Conservation (phyloP, 2,888 invertebrate species). For the Cerastis leucographa region DNA sequence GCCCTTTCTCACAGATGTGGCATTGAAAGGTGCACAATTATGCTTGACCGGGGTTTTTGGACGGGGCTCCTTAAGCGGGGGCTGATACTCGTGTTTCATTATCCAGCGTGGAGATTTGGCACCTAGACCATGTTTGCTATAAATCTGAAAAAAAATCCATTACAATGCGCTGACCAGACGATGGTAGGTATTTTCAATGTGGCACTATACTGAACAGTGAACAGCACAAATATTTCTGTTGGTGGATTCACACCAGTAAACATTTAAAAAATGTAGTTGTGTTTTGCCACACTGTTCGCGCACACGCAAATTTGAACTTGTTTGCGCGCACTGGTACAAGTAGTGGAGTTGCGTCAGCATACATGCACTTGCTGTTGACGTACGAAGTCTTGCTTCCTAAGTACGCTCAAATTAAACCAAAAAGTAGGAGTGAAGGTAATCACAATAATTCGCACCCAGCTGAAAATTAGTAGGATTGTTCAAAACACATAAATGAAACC, state of each 20-base stretch:
- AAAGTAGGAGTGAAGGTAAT: too few relatives aligned
- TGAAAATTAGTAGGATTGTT: too few relatives aligned
- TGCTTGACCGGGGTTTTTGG: constrained; percentile 68
- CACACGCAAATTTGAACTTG: background rate
- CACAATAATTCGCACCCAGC: too few relatives aligned
- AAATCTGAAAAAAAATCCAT: constrained; percentile 72
- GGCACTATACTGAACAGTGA: background rate
- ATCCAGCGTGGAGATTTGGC: constrained; percentile 82
- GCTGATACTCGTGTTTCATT: constrained; percentile 84
- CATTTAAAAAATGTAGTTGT: background rate
- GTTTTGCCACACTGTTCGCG: background rate
- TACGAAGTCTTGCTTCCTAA: background rate
- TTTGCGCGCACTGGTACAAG: background rate
- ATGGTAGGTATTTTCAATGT: background rate
- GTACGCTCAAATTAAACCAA: too few relatives aligned
- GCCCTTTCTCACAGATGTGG: constrained; percentile 81
- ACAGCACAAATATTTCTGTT: background rate
- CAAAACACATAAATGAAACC: too few relatives aligned
- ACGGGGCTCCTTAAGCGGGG: constrained; percentile 77
- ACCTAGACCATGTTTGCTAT: constrained; percentile 81
- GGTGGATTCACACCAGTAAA: background rate
- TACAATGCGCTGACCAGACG: background rate
- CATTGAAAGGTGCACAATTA: constrained; percentile 87
- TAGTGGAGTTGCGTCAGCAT: background rate
- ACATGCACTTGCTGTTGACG: background rate